phyloP scores from a whole-genome alignment of 1,140 invertebrate species.

The Drosophila lowei region DNA sequence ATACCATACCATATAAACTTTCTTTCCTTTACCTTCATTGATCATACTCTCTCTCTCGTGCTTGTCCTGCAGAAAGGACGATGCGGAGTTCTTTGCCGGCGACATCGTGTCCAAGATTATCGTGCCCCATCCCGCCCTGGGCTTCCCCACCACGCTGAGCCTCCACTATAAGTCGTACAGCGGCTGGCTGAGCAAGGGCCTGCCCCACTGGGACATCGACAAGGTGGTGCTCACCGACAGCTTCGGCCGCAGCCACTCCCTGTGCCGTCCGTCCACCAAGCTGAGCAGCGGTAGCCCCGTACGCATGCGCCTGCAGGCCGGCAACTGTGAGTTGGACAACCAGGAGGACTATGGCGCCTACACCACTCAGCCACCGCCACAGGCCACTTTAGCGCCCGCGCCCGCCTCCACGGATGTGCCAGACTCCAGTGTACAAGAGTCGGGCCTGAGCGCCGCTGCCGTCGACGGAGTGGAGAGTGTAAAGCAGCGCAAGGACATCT shows the following conservation, averaged over 20 bases:
- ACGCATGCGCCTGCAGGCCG: slow-evolving; percentile 88
- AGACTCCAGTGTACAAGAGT: slow-evolving; percentile 73
- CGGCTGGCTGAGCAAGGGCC: slow-evolving; percentile 95
- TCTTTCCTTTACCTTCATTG: neutral
- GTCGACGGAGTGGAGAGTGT: slow-evolving; percentile 71
- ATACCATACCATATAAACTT: no score
- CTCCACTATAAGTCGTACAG: slow-evolving; percentile 94
- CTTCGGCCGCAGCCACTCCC: slow-evolving; percentile 91
- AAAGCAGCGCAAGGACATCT: slow-evolving; percentile 77
- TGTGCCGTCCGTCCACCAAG: slow-evolving; percentile 89
- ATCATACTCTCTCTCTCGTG: neutral
- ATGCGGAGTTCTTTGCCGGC: slow-evolving; percentile 89
- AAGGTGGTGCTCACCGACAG: slow-evolving; percentile 93
- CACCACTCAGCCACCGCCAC: slow-evolving; percentile 52
- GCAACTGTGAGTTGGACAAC: slow-evolving; percentile 88
- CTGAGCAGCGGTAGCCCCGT: slow-evolving; percentile 90
- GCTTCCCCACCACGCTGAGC: slow-evolving; percentile 88
- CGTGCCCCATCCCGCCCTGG: slow-evolving; percentile 93
- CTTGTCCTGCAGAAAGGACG: slow-evolving; percentile 86
- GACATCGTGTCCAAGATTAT: slow-evolving; percentile 90
- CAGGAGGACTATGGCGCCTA: slow-evolving; percentile 77
- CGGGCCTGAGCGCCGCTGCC: slow-evolving; percentile 34
- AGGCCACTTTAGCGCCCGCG: neutral
- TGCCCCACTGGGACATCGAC: slow-evolving; percentile 90
- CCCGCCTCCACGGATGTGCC: slow-evolving; percentile 34